phyloP scores from a whole-genome alignment of 2,113 vertebrate species.

The Tringa solitaria region DNA sequence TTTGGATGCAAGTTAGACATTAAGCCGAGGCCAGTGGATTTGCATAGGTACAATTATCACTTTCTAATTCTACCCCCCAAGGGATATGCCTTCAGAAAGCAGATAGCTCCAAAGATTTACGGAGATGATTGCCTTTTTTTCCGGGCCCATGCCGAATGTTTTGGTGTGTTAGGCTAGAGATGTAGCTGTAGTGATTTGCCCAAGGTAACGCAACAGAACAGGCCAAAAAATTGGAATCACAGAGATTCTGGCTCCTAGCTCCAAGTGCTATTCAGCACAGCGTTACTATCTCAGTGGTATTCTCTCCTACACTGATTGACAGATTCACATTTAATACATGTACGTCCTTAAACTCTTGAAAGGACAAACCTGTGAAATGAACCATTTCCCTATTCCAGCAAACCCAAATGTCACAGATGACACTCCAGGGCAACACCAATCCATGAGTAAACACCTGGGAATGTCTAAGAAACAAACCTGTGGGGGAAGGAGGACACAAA shows the following conservation, averaged over 20 bases:
- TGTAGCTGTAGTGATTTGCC: not conserved
- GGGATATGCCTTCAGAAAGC: not conserved
- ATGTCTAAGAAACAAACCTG: not conserved
- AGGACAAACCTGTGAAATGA: not conserved
- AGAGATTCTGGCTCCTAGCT: not conserved
- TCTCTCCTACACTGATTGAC: not conserved
- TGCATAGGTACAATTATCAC: not conserved
- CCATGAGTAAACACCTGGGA: not conserved
- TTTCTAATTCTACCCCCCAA: not conserved
- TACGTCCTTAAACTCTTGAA: not conserved
- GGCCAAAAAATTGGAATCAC: not conserved
- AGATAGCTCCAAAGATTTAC: not conserved
- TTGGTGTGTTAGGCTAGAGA: not conserved
- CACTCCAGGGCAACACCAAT: not conserved
- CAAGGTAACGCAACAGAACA: accelerated
- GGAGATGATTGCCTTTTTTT: not conserved
- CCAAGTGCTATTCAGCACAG: not conserved
- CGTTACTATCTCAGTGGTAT: not conserved
- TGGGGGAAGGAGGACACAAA: not conserved
- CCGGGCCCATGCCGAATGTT: not conserved
- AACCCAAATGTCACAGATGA: not conserved
- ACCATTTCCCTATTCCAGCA: not conserved
- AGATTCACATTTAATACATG: not conserved
- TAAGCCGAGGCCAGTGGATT: not conserved
- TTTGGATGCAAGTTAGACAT: not conserved